These are phyloP conservation scores for Musca vetustissima DNA, from an alignment of 1,140 invertebrate genomes.

Conservation along the genomic window DNA sequence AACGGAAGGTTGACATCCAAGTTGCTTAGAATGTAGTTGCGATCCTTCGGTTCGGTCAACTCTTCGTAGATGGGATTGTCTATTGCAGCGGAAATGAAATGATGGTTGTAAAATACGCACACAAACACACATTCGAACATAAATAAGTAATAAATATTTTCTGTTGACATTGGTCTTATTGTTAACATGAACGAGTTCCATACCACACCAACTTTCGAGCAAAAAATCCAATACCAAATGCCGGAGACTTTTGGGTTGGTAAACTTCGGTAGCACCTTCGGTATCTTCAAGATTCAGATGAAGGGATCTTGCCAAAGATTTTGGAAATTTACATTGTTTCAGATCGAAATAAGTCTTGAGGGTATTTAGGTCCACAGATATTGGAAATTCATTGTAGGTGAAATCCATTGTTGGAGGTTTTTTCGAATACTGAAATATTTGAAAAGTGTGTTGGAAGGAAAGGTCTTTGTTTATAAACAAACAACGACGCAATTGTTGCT, in stretches of 20 bases:
- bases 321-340: conserved; percentile 41
- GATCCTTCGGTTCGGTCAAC: conserved; percentile 49
- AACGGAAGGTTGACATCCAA: conserved; percentile 54
- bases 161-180: background rate
- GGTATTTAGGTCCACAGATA: conserved; percentile 49
- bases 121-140: background rate
- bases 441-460: background rate
- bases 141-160: background rate
- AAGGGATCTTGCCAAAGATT: conserved; percentile 45
- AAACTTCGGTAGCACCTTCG: conserved; percentile 31
- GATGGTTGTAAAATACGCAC: background rate
- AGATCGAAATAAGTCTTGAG: conserved; percentile 53
- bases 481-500: background rate
- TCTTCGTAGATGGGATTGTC: conserved; percentile 51
- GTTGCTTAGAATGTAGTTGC: conserved; percentile 53
- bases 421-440: too few species aligned
- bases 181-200: conserved; percentile 18
- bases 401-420: conserved; percentile 40
- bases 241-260: conserved; percentile 51
- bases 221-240: conserved; percentile 55
- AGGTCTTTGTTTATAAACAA: background rate
- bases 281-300: conserved; percentile 30
- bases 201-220: conserved; percentile 54
- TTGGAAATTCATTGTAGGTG: conserved; percentile 51
- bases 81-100: conserved; percentile 22